phyloP scores from a whole-genome alignment of 2,797 vertebrate species.

The Telmatherina bonti region DNA sequence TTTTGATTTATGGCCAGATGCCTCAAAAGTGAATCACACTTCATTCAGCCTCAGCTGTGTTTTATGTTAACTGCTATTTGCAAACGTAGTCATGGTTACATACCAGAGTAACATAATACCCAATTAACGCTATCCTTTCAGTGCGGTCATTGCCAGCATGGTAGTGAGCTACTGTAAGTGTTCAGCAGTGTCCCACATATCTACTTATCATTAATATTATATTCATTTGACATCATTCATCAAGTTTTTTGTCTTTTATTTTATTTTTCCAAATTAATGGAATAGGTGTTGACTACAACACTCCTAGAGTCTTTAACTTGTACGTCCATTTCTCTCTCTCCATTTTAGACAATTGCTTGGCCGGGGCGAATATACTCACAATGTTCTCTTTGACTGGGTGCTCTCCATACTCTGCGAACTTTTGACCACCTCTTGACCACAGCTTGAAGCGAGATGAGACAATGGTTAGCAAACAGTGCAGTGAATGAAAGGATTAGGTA shows the following conservation, averaged over 20 bases:
- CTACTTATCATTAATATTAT: background rate
- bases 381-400: constrained; percentile 66
- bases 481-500: constrained; percentile 85
- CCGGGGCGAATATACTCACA: constrained; percentile 66
- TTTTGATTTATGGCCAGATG: background rate
- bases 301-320: constrained; percentile 37
- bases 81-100: constrained; percentile 8
- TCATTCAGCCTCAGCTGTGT: background rate
- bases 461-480: constrained; percentile 79
- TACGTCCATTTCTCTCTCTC: constrained; percentile 37
- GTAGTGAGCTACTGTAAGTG: background rate
- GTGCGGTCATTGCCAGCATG: background rate
- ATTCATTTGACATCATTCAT: background rate
- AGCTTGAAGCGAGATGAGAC: constrained; percentile 78
- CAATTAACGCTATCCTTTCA: background rate
- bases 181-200: background rate
- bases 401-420: constrained; percentile 76
- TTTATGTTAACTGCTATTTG: constrained; percentile 13
- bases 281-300: constrained; percentile 18
- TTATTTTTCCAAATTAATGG: background rate
- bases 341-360: constrained; percentile 67
- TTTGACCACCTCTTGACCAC: constrained; percentile 85
- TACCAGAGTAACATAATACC: background rate
- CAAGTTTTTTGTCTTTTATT: background rate
- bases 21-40: background rate